Conservation (phyloP, 2,113 vertebrate species). For the Psittacus erithacus region DNA sequence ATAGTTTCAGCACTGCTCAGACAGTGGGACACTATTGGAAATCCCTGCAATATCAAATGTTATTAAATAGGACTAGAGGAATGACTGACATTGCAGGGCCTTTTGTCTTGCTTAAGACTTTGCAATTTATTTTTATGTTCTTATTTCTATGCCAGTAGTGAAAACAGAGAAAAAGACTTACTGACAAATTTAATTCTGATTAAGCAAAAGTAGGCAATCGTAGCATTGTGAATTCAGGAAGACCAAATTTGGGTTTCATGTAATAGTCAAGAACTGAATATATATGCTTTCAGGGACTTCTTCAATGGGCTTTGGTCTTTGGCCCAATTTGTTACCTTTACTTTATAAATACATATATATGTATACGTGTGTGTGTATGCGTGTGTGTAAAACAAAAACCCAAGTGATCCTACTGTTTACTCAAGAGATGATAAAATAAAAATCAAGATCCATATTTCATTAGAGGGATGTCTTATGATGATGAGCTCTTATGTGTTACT, state of each 20-base stretch:
- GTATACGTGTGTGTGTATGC: fast-evolving
- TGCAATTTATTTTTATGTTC: neutral
- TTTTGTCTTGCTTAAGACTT: neutral
- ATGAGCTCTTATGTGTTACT: neutral
- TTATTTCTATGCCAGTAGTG: neutral
- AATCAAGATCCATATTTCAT: neutral
- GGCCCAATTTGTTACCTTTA: neutral
- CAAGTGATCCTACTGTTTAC: neutral
- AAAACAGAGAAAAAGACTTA: neutral
- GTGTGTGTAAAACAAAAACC: neutral
- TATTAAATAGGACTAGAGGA: neutral
- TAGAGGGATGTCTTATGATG: neutral
- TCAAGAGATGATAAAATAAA: neutral
- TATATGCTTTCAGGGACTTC: neutral
- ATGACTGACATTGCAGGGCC: neutral
- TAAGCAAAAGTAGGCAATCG: neutral
- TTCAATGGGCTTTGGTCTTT: neutral
- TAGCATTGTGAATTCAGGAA: neutral
- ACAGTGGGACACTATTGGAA: neutral
- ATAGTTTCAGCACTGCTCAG: neutral
- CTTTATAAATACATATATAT: neutral
- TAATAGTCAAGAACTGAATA: neutral
- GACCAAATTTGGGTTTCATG: neutral
- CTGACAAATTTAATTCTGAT: neutral
- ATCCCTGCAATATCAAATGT: neutral